A percentile compares a stretch with the other conserved stretches of the same genome.
Evolutionary conservation across 2,888 invertebrate genomes (phyloP).

Genomic region (Plemyria rubiginata): DNA sequence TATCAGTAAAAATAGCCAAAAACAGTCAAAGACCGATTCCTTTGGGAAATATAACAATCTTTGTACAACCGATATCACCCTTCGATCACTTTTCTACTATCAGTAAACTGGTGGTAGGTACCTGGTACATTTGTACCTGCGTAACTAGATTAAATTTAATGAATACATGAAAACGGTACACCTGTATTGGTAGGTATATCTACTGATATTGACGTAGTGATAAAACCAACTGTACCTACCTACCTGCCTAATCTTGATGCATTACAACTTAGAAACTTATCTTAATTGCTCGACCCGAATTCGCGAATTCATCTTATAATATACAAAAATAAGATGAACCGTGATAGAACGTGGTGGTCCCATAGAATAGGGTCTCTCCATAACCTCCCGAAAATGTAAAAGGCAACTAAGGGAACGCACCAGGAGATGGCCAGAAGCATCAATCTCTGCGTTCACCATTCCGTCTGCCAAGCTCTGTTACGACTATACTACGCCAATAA

Average conservation of each 20-base stretch:
- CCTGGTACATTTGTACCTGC: slow-evolving; percentile 3
- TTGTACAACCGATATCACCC: slow-evolving; percentile 25
- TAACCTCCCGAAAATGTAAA: no score
- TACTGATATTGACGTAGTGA: slow-evolving; percentile 14
- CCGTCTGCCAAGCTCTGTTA: no score
- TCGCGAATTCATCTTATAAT: slow-evolving; percentile 3
- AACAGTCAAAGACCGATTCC: slow-evolving; percentile 13
- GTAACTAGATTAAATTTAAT: slow-evolving; percentile 5
- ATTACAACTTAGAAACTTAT: slow-evolving; percentile 22
- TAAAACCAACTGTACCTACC: slow-evolving; percentile 10
- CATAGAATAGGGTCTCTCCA: no score
- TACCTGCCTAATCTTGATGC: slow-evolving; percentile 32
- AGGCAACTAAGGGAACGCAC: no score
- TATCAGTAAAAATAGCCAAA: slow-evolving; percentile 23
- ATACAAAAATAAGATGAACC: no score
- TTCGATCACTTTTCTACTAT: slow-evolving; percentile 29
- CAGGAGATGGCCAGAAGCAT: no score
- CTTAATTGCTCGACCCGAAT: slow-evolving; percentile 11
- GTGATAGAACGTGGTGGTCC: no score
- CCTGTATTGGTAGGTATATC: background rate
- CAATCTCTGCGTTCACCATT: no score
- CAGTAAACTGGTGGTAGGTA: slow-evolving; percentile 11
- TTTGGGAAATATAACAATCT: slow-evolving; percentile 27
- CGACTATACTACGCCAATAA: no score
- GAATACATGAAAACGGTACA: background rate